Evolutionary conservation across 92 coral and sea anemone genomes (phyloP), one percentile per base, ranked within the genome.

Genomic region (Porites lobata): DNA sequence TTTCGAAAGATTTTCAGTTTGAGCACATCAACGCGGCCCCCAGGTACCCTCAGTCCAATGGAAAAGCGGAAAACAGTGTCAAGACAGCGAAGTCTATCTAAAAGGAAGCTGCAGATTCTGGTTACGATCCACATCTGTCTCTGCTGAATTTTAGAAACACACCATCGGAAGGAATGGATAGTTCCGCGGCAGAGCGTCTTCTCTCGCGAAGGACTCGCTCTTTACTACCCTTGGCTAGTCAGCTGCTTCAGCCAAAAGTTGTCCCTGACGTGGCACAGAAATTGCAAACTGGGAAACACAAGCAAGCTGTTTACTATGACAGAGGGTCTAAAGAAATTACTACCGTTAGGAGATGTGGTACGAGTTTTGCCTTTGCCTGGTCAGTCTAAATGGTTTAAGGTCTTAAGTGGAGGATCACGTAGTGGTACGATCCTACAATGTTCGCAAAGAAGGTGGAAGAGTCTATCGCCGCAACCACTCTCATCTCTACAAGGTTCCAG

Each of bases 161-260:
- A 52, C 76, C 77, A 53, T 76, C 84, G 24, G 84, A 76, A 54
- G 82, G 77, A 54, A 77, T 77, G 77, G 65, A 58, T 20, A 85
- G 62, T 43, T 64, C 69, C 77, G 83, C 89, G 47, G 77, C 69
- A 65, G 76, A 77, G 59, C 71, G 89, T 61, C 83, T 9, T 56
- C 58, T 14, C 22, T 26, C 32, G 32, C 32, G 32, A 26, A 26
- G 32, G 32, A 26, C 32, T 26, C 32, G 32, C 32, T 26, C 32
- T 72, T 50, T 69, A 50, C 63, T 85, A 18, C 89, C 83, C 76
- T 8, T 56, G 54, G 76, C 74, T 50, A 21, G 47, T 22, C 63
- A 76, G 64, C 75, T 85, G 81, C 51, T 85, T 26, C 50, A 85
- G 72, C 83, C 76, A 53, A 75, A 63, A 61, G 82, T 63, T 9